Percentiles rank a stretch among this genome's conserved stretches.
Conservation (phyloP, 2,113 vertebrate species). For the Perca flavescens region DNA sequence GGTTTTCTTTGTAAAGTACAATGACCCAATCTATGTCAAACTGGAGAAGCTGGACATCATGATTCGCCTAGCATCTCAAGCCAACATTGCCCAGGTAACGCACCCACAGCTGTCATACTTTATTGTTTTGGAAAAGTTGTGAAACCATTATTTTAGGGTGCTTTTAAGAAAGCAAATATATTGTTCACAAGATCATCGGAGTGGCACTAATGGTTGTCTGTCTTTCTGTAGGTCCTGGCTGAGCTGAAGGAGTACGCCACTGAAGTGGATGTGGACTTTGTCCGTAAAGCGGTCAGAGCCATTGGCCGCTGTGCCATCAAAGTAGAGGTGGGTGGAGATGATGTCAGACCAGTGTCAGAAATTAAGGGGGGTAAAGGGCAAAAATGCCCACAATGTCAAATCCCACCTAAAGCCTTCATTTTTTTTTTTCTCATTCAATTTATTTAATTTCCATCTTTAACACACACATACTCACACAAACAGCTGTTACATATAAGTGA, state of each 20-base stretch:
- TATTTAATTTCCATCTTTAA: too few species aligned
- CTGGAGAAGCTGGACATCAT: conserved; percentile 99
- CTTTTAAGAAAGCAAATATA: background rate
- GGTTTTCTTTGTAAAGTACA: conserved; percentile 99
- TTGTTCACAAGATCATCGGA: background rate
- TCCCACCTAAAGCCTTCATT: too few species aligned
- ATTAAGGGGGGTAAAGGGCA: too few species aligned
- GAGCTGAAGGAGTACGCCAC: conserved; percentile 98
- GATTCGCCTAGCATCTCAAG: conserved; percentile 98
- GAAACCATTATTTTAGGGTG: background rate
- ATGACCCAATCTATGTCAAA: conserved; percentile 98
- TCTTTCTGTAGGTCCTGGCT: conserved; percentile 89
- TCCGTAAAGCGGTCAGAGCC: conserved; percentile 95
- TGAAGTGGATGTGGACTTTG: conserved; percentile 98
- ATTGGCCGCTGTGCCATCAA: conserved; percentile 99
- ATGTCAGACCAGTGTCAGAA: background rate
- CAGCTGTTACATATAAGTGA: too few species aligned
- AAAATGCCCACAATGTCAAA: too few species aligned
- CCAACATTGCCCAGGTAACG: conserved; percentile 96
- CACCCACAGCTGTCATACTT: background rate
- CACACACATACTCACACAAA: too few species aligned
- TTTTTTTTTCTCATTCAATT: too few species aligned
- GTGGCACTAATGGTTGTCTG: background rate
- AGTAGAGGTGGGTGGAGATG: conserved; percentile 90
- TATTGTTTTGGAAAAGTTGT: background rate